These are phyloP conservation scores for Coreius guichenoti DNA, from an alignment of 2,797 vertebrate species.

Conservation along the genomic window DNA sequence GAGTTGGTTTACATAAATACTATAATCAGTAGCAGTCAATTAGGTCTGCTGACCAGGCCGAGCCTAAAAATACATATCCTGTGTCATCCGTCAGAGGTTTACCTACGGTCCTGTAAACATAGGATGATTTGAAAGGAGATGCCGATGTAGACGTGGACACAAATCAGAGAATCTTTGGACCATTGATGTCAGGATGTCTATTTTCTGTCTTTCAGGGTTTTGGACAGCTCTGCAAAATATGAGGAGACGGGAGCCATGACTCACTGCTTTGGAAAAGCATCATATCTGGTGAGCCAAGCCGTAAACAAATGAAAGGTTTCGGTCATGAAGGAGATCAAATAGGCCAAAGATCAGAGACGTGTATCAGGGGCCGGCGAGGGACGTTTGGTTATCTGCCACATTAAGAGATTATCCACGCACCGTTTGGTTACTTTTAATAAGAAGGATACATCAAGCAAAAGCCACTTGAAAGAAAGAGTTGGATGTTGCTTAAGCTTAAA, in stretches of 20 bases:
- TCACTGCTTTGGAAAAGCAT: conserved; percentile 67
- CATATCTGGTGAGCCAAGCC: conserved; percentile 62
- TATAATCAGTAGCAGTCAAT: conserved; percentile 77
- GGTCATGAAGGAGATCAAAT: conserved; percentile 65
- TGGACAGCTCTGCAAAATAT: conserved; percentile 58
- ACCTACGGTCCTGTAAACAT: conserved; percentile 55
- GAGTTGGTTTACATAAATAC: conserved; percentile 69
- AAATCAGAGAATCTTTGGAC: conserved; percentile 68
- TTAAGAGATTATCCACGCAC: conserved; percentile 2
- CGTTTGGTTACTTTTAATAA: conserved; percentile 9
- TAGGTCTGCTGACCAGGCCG: conserved; percentile 66
- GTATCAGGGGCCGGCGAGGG: conserved; percentile 24
- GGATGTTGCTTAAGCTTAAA: conserved; percentile 20
- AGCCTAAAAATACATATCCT: conserved; percentile 72
- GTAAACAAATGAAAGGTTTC: conserved; percentile 67
- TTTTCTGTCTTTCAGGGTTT: conserved; percentile 63
- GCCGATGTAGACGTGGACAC: conserved; percentile 40
- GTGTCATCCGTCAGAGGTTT: conserved; percentile 64
- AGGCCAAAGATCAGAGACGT: conserved; percentile 39
- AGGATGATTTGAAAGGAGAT: conserved; percentile 48
- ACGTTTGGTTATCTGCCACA: conserved; percentile 32
- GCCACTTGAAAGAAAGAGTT: conserved; percentile 32
- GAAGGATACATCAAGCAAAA: conserved; percentile 7
- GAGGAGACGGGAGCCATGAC: conserved; percentile 63
- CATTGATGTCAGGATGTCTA: conserved; percentile 67